Percentiles rank a stretch among this genome's conserved stretches.
Evolutionary conservation across 2,797 vertebrate species (phyloP).

Genomic region (Bradypus variegatus): DNA sequence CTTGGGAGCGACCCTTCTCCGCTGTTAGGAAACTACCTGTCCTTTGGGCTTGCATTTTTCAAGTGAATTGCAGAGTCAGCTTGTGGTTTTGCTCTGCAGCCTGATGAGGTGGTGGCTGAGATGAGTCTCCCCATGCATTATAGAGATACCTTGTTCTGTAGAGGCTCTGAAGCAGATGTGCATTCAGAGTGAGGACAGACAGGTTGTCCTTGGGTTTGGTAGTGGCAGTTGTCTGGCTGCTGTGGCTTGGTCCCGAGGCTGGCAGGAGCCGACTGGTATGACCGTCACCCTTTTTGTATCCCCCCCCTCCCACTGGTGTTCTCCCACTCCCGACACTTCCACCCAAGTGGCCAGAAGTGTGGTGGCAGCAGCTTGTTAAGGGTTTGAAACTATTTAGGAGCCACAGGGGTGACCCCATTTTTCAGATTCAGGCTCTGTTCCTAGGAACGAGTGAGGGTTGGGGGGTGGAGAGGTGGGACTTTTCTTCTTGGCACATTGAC

Average conservation of each 20-base stretch:
- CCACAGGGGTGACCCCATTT: neutral
- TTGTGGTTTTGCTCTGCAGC: neutral
- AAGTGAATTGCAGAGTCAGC: neutral
- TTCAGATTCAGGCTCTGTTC: neutral
- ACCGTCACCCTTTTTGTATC: neutral
- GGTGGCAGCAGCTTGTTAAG: neutral
- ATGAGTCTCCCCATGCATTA: fast-evolving
- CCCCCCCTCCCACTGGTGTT: neutral
- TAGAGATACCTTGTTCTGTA: neutral
- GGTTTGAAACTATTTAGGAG: neutral
- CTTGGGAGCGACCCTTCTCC: neutral
- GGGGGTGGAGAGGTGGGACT: neutral
- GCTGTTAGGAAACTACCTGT: neutral
- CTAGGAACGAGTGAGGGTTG: neutral
- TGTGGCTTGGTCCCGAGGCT: neutral
- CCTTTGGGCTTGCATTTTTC: neutral
- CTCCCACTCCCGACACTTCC: neutral
- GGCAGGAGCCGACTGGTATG: fast-evolving
- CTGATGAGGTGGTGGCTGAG: neutral
- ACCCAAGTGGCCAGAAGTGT: neutral
- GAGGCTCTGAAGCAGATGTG: too few species aligned
- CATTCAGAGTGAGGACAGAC: too few species aligned
- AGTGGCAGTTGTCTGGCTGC: neutral
- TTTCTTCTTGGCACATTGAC: neutral
- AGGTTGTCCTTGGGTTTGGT: neutral